These are phyloP conservation scores for Amphiduros pacificus DNA, from an alignment of 2,888 invertebrate genomes.

Conservation along the genomic window DNA sequence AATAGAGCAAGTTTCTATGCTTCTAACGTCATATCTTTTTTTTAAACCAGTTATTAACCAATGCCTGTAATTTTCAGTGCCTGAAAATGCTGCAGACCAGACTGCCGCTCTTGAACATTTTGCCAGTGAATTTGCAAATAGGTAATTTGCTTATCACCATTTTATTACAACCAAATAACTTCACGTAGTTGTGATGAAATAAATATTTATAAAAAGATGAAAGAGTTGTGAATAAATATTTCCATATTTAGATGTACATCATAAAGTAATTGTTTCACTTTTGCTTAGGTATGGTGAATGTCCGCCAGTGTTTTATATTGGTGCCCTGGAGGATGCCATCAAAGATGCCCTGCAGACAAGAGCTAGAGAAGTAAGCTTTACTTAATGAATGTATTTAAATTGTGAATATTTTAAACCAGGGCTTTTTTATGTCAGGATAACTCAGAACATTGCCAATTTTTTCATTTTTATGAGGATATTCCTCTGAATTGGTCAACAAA, in stretches of 20 bases:
- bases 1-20: too few species aligned
- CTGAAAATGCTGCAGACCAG: conserved; percentile 84
- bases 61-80: conserved; percentile 71
- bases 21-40: too few species aligned
- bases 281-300: conserved; percentile 75
- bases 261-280: conserved; percentile 2
- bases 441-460: too few species aligned
- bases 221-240: not conserved
- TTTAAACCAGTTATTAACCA: too few species aligned
- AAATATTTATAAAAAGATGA: not conserved
- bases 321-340: conserved; percentile 86
- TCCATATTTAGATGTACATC: not conserved
- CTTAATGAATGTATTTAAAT: too few species aligned
- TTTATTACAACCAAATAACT: not conserved
- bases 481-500: too few species aligned
- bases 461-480: too few species aligned
- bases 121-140: conserved; percentile 78
- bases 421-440: too few species aligned
- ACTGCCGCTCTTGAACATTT: conserved; percentile 83
- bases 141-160: conserved; percentile 37
- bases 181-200: not conserved
- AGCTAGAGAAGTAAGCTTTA: conserved; percentile 83
- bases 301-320: conserved; percentile 88
- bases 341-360: conserved; percentile 86
- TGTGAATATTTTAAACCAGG: too few species aligned